Percentiles rank a stretch among this genome's conserved stretches.
Evolutionary conservation across 2,888 invertebrate species (phyloP).

Genomic region (Crocallis elinguaria): DNA sequence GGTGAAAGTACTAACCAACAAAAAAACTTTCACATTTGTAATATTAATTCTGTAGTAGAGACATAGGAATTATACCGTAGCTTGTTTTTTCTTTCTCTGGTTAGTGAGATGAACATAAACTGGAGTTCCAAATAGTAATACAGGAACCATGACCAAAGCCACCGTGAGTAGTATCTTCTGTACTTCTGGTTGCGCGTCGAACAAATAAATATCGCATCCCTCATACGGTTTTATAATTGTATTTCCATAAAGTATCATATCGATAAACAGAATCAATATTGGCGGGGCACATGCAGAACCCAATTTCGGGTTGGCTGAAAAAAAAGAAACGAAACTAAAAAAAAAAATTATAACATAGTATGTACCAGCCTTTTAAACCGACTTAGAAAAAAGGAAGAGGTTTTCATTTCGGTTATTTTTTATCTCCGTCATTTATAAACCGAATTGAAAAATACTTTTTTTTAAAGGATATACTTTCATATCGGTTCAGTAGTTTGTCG

Average conservation of each 20-base stretch:
- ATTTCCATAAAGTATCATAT: conserved; percentile 85
- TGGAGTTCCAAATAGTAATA: conserved; percentile 91
- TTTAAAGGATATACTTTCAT: no score
- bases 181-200: conserved; percentile 73
- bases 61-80: conserved; percentile 42
- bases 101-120: conserved; percentile 67
- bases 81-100: conserved; percentile 40
- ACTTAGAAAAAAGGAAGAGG: no score
- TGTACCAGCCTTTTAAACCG: no score
- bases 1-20: no score
- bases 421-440: no score
- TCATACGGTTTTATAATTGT: conserved; percentile 52
- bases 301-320: conserved; percentile 46
- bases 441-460: no score
- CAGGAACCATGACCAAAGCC: conserved; percentile 87
- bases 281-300: conserved; percentile 88
- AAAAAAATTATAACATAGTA: no score
- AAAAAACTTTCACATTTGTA: neutral
- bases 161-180: conserved; percentile 85
- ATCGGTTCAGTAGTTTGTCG: no score
- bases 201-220: conserved; percentile 85
- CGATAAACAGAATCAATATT: conserved; percentile 90
- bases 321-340: no score
- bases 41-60: no score
- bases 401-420: no score